Conservation (phyloP, 2,888 invertebrate species). For the Lobophora halterata region DNA sequence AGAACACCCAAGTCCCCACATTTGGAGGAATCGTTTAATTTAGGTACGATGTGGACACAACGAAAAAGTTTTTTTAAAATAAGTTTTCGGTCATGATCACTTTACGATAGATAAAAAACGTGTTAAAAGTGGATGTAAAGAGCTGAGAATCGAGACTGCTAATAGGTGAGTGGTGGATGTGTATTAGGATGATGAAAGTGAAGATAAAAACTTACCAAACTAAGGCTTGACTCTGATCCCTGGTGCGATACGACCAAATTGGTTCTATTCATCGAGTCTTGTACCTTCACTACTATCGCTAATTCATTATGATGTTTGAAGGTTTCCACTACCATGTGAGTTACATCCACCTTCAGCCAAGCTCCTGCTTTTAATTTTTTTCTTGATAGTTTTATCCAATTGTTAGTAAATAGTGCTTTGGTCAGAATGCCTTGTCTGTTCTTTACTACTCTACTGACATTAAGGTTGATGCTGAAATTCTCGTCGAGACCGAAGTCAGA, state of each 20-base stretch:
- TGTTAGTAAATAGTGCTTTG: constrained; percentile 61
- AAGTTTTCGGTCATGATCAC: too few relatives aligned
- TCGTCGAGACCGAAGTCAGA: constrained; percentile 58
- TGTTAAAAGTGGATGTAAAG: too few relatives aligned
- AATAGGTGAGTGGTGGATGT: not conserved
- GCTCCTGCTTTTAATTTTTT: constrained; percentile 78
- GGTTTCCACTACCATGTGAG: constrained; percentile 88
- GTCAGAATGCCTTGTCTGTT: constrained; percentile 66
- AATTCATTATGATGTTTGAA: constrained; percentile 87
- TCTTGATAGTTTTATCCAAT: constrained; percentile 71
- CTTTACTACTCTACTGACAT: constrained; percentile 67
- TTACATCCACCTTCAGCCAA: constrained; percentile 89
- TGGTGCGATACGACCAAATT: constrained; percentile 86
- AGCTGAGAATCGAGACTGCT: too few relatives aligned
- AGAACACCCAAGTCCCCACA: too few relatives aligned
- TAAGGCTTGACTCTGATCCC: constrained; percentile 77
- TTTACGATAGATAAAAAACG: too few relatives aligned
- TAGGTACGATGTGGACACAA: too few relatives aligned
- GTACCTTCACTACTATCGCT: constrained; percentile 88
- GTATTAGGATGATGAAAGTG: too few relatives aligned
- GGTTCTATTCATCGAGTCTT: constrained; percentile 81
- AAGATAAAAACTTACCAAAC: constrained; percentile 57
- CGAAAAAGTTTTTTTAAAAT: too few relatives aligned
- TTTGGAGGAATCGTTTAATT: too few relatives aligned
- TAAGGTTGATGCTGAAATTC: constrained; percentile 58